Percentiles rank a stretch among this genome's conserved stretches.
Evolutionary conservation across 1,140 invertebrate species (phyloP).

Genomic region (Procambarus virginalis): DNA sequence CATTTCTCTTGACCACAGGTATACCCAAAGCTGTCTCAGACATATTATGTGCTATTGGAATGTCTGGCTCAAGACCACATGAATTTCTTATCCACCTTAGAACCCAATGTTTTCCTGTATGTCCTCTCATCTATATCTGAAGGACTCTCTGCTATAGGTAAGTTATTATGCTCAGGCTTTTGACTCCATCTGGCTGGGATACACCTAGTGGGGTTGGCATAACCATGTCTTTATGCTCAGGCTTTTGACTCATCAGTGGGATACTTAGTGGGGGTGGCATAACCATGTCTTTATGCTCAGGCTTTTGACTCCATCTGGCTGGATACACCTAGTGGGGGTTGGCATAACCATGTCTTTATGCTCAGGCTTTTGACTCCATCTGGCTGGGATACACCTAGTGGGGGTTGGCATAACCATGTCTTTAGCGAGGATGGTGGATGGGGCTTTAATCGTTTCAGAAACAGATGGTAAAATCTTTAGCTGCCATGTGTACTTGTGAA

Average conservation of each 20-base stretch:
- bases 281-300: not conserved
- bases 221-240: not conserved
- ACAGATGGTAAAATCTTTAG: too few relatives aligned
- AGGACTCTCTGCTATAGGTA: constrained; percentile 95
- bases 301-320: not conserved
- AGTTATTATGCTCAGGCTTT: constrained; percentile 12
- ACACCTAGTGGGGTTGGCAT: too few relatives aligned
- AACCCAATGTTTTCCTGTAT: constrained; percentile 95
- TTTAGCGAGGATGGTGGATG: too few relatives aligned
- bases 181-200: too few relatives aligned
- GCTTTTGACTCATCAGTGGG: not conserved
- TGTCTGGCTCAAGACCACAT: constrained; percentile 97
- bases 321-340: too few relatives aligned
- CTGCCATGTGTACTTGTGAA: too few relatives aligned
- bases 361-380: not conserved
- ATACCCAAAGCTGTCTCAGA: constrained; percentile 97
- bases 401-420: too few relatives aligned
- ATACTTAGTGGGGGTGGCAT: too few relatives aligned
- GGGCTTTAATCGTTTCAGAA: too few relatives aligned
- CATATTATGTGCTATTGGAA: constrained; percentile 96
- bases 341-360: too few relatives aligned
- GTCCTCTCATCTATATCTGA: constrained; percentile 97
- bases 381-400: too few relatives aligned
- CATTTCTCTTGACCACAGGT: constrained; percentile 81
- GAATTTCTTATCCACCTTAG: constrained; percentile 93